Evolutionary conservation across 2,797 vertebrate species (phyloP), one percentile per base, ranked within the genome.

Genomic region (Petrocephalus schoutedeni): DNA sequence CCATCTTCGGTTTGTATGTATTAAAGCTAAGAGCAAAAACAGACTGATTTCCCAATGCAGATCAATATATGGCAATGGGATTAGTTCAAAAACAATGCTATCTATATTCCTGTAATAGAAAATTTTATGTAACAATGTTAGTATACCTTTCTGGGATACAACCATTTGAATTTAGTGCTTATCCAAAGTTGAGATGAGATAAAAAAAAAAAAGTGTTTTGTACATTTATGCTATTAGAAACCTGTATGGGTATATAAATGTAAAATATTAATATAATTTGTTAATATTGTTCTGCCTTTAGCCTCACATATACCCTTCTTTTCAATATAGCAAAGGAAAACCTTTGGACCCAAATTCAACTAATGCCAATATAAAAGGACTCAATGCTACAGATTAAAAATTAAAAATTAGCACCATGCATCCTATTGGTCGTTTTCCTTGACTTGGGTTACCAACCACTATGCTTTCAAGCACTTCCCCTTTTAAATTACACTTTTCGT

Each of bases 401-500:
- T 89, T 90, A 91, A 87, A 91, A 92, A 91, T 92, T 92, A 95
- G 94, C 95, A 95, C 92, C 93, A 92, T 92, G 91, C 91, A 91
- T 82, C 82, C 67, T 58, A 87, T 90, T 91, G 84, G 86, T 90
- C 83, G 67, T 86, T 88, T 49, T 82, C 5, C 89, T 89, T 90
- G 85, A 92, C 89, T 90, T 87, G 91, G 90, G 90, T 90, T 89
- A 90, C 90, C 92, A 91, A 90, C 91, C 90, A 92, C 91, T 93
- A 92, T 92, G 86, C 86, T 89, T 91, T 93, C 93, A 90, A 92
- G 94, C 94, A 94, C 95, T 96, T 92, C 91, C 85, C 86, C 74
- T 85, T 92, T 93, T 89, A 88, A 90, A 95, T 96, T 94, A 96
- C 94, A 96, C 93, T 90, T 92, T 90, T 91, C 87, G 95, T 94